Conservation (phyloP, 1,140 invertebrate genomes). For the Paramacrobiotus metropolitanus region DNA sequence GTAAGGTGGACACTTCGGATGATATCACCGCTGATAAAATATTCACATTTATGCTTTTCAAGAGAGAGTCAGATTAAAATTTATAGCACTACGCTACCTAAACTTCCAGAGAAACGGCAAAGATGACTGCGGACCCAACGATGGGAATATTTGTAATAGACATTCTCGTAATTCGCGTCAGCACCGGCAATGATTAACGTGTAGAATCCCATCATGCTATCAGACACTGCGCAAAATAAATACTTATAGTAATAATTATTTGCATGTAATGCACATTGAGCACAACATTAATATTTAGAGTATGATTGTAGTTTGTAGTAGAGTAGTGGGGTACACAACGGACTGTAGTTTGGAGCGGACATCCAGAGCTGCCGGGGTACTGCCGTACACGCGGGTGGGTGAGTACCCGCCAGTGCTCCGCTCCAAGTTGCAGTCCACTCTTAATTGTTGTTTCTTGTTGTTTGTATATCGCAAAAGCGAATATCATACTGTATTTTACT, state of each 20-base stretch:
- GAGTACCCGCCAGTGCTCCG: too few species aligned
- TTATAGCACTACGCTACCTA: conserved; percentile 43
- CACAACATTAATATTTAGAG: background rate
- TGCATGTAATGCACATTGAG: background rate
- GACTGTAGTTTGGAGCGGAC: too few species aligned
- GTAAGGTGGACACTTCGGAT: conserved; percentile 39
- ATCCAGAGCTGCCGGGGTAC: too few species aligned
- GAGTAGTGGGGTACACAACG: too few species aligned
- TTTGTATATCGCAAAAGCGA: too few species aligned
- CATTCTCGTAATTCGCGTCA: conserved; percentile 36
- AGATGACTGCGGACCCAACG: conserved; percentile 42
- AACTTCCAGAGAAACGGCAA: conserved; percentile 35
- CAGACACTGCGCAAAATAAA: conserved; percentile 34
- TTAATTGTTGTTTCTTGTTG: too few species aligned
- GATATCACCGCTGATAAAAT: conserved; percentile 10
- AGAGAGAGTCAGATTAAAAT: conserved; percentile 32
- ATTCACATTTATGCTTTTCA: background rate
- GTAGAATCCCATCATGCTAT: conserved; percentile 54
- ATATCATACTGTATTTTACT: too few species aligned
- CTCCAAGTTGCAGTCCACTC: too few species aligned
- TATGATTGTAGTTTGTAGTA: background rate
- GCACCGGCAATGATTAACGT: conserved; percentile 40
- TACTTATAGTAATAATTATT: background rate
- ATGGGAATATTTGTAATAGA: conserved; percentile 35
- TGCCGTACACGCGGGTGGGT: too few species aligned